Conservation (phyloP, 2,113 vertebrate species). For the Labeo rohita region DNA sequence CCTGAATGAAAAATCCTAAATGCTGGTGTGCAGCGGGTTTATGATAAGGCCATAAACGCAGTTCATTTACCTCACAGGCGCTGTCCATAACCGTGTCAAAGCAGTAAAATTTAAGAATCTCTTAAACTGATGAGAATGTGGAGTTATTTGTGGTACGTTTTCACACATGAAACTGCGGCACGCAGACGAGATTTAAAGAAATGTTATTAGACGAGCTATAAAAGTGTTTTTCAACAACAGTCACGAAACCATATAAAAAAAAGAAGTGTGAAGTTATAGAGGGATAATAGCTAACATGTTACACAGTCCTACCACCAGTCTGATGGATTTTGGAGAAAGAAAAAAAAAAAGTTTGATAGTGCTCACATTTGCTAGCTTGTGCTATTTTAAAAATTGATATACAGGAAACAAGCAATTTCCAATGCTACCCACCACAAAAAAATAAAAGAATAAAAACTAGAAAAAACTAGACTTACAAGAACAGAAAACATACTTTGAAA, state of each 20-base stretch:
- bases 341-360: background rate
- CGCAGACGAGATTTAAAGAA: background rate
- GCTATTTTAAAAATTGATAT: background rate
- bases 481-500: too few species aligned
- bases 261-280: background rate
- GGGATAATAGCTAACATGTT: constrained; percentile 19
- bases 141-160: constrained; percentile 5
- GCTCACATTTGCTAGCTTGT: background rate
- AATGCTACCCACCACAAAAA: background rate
- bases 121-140: constrained; percentile 48
- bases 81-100: constrained; percentile 21
- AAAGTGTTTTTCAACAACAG: constrained; percentile 38
- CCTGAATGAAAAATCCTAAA: constrained; percentile 8
- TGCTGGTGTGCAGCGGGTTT: constrained; percentile 36
- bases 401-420: background rate
- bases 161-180: background rate
- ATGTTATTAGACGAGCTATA: constrained; percentile 39
- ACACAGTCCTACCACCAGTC: background rate
- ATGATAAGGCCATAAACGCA: constrained; percentile 56
- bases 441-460: background rate
- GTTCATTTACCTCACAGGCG: constrained; percentile 38
- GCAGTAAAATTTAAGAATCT: constrained; percentile 42
- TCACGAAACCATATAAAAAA: constrained; percentile 13
- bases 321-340: background rate
- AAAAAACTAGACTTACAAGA: background rate